Conservation (phyloP, 1,140 invertebrate genomes). For the Nylanderia fulva region DNA sequence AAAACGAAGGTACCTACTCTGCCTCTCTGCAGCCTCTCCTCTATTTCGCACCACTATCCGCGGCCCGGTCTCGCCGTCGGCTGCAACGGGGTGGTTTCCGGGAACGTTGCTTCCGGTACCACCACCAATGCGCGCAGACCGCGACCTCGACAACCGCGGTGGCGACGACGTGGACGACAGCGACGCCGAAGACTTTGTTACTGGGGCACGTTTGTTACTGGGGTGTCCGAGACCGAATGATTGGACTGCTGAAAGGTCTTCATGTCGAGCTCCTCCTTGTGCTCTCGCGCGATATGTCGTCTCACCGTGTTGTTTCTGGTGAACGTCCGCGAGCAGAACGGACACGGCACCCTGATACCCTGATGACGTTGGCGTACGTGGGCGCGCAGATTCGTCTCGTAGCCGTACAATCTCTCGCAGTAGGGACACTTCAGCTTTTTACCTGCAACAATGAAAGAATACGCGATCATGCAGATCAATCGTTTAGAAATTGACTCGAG, state of each 20-base stretch:
- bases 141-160: constrained; percentile 12
- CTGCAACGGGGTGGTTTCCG: not conserved
- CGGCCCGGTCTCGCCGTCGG: constrained; percentile 9
- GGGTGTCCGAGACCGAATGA: constrained; percentile 81
- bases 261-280: constrained; percentile 91
- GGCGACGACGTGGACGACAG: constrained; percentile 50
- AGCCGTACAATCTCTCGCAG: constrained; percentile 96
- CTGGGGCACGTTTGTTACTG: no score
- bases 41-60: constrained; percentile 35
- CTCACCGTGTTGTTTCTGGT: constrained; percentile 96
- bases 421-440: constrained; percentile 96
- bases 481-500: not conserved
- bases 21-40: constrained; percentile 54
- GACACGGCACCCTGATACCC: constrained; percentile 95
- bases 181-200: constrained; percentile 72
- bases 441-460: constrained; percentile 86
- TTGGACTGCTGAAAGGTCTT: constrained; percentile 89
- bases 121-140: not conserved
- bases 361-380: constrained; percentile 96
- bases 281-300: constrained; percentile 94
- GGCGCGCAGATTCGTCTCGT: constrained; percentile 96
- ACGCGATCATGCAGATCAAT: not conserved
- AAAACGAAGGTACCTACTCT: constrained; percentile 61
- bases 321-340: constrained; percentile 95
- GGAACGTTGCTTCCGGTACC: not conserved